Conservation (phyloP, 1,140 invertebrate species). For the Pogonomyrmex barbatus region DNA sequence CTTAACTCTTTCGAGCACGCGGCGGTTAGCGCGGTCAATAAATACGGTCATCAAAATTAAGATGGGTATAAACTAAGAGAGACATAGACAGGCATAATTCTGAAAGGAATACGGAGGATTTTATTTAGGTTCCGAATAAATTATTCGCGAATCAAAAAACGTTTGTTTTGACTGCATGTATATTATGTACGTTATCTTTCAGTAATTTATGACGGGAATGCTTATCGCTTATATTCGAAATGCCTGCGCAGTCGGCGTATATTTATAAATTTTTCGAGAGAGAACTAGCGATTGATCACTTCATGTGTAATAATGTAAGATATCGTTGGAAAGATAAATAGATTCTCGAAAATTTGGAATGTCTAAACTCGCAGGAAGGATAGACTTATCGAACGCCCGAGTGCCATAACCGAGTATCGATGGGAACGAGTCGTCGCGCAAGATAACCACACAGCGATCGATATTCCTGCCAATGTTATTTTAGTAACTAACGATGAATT, state of each 20-base stretch:
- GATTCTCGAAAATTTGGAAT: slow-evolving; percentile 13
- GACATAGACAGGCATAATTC: neutral
- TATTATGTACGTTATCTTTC: neutral
- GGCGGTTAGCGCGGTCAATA: slow-evolving; percentile 7
- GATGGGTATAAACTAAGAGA: neutral
- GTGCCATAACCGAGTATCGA: slow-evolving; percentile 30
- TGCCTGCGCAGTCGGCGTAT: neutral
- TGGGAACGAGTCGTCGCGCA: slow-evolving; percentile 39
- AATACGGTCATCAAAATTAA: slow-evolving; percentile 1
- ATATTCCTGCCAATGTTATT: slow-evolving; percentile 43
- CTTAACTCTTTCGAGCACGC: slow-evolving; percentile 68
- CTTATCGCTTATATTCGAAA: neutral
- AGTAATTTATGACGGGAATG: neutral
- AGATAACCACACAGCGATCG: slow-evolving; percentile 43
- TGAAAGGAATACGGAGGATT: neutral
- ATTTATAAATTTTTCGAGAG: neutral
- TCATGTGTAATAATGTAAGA: neutral
- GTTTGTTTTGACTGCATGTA: neutral
- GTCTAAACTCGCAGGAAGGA: slow-evolving; percentile 23
- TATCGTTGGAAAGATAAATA: slow-evolving; percentile 15
- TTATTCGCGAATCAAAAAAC: neutral
- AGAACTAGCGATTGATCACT: neutral
- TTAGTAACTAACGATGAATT: slow-evolving; percentile 54
- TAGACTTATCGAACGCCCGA: slow-evolving; percentile 1
- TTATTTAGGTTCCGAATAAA: neutral